Base-by-base conservation (phyloP, 1,140 invertebrate genomes). In the Drosophila leontia region DNA sequence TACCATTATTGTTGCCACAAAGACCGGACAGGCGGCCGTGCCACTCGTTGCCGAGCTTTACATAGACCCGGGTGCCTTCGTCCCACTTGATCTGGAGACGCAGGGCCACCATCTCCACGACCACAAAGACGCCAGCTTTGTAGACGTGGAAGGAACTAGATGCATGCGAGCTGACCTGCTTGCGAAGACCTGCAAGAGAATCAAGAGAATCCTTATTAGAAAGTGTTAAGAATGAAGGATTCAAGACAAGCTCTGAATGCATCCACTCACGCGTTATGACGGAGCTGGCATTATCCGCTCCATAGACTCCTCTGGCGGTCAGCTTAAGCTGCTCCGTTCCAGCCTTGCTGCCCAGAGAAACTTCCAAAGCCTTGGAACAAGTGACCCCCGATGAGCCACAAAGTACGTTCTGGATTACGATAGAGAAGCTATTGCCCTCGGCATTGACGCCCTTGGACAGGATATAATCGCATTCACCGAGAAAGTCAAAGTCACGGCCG, bases 1-100 rank as follows among this genome's bases (percentile, higher is more conserved):
- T 96, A 26, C 95, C 95, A 92, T 99, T 97, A 92, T 96, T 98
- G 92, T 98, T 98, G 3, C 98, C 98, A 93, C 98, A 99, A 3
- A 99, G 93, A 61, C 98, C 98, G 93, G 95, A 95, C 5, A 97
- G 94, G 94, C 96, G 95, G 44, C 94, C 94, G 84, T 95, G 95
- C 97, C 96, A 97, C 72, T 94, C 94, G 1, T 96, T 94, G 83
- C 96, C 94, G 45, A 96, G 90, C 91, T 95, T 96, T 3, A 98
- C 94, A 84, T 98, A 97, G 1, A 98, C 95, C 62, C 97, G 93
- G 1, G 97, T 97, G 9, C 96, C 96, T 82, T 95, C 95, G 92
- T 99, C 97, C 97, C 97, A 98, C 82, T 97, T 96, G 0, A 98
- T 77, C 32, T 95, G 95, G 19, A 98, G 91, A n/a, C 97, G 97